phyloP scores from a whole-genome alignment of 2,888 invertebrate genomes.

The Stegophylla sp. region DNA sequence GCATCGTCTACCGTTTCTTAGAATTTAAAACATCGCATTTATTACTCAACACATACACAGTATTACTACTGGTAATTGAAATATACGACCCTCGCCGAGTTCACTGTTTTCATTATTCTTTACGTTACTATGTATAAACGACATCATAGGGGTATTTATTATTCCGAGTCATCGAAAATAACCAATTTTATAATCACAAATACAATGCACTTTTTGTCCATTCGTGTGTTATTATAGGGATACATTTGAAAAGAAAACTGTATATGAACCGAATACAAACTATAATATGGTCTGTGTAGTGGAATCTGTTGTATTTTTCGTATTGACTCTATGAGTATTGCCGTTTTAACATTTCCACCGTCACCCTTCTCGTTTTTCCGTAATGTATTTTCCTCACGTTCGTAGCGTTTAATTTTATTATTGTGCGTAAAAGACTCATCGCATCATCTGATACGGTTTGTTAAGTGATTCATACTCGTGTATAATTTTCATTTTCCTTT shows the following conservation, averaged over 20 bases:
- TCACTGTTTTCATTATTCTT: constrained; percentile 21
- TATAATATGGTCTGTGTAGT: background rate
- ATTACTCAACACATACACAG: background rate
- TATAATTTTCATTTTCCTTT: constrained; percentile 17
- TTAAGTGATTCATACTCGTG: constrained; percentile 40
- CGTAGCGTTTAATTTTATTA: constrained; percentile 51
- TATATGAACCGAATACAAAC: background rate
- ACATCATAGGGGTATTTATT: background rate
- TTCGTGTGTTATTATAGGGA: background rate
- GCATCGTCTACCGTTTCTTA: background rate
- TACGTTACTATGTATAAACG: background rate
- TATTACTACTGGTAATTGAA: constrained; percentile 5
- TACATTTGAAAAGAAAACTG: background rate
- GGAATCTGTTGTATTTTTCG: background rate
- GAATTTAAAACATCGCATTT: constrained; percentile 20
- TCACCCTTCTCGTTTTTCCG: background rate
- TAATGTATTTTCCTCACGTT: constrained; percentile 48
- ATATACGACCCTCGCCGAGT: background rate
- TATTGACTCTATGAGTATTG: background rate
- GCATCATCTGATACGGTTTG: constrained; percentile 44
- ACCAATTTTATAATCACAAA: no score
- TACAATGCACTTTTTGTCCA: no score
- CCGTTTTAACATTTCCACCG: constrained; percentile 23
- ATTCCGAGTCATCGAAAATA: background rate
- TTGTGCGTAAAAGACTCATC: constrained; percentile 50